Percentiles rank a stretch among this genome's conserved stretches.
Evolutionary conservation across 2,888 invertebrate genomes (phyloP).

Genomic region (Drosophila borborema): DNA sequence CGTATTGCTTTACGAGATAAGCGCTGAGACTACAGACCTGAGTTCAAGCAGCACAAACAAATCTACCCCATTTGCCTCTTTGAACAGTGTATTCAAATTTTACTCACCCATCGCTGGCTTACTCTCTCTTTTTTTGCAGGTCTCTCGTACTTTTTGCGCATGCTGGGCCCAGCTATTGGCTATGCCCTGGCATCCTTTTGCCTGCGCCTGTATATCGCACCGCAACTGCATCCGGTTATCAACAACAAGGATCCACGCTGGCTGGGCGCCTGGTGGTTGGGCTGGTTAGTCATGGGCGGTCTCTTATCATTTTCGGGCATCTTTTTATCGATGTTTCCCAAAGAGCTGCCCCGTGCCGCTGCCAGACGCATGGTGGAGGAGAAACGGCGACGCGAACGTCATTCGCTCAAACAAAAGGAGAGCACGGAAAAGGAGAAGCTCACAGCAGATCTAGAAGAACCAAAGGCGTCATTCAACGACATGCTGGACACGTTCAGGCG

Average conservation of each 20-base stretch:
- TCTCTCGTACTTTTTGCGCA: conserved; percentile 89
- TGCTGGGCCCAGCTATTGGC: conserved; percentile 90
- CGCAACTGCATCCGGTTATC: conserved; percentile 88
- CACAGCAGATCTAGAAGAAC: conserved; percentile 65
- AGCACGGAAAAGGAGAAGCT: conserved; percentile 64
- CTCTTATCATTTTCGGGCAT: conserved; percentile 87
- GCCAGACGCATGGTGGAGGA: conserved; percentile 86
- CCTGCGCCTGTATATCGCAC: conserved; percentile 89
- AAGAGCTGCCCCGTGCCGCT: conserved; percentile 88
- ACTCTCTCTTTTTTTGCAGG: conserved; percentile 82
- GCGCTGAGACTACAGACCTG: neutral
- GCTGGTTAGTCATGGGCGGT: conserved; percentile 89
- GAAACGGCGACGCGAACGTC: conserved; percentile 70
- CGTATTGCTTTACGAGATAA: conserved; percentile 16
- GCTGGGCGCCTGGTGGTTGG: conserved; percentile 94
- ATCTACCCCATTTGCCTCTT: neutral
- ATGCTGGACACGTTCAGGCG: conserved; percentile 88
- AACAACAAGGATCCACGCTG: conserved; percentile 90
- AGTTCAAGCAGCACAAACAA: no score
- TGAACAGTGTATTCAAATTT: neutral
- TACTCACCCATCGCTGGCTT: neutral
- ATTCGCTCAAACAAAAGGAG: conserved; percentile 54
- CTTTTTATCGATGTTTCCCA: conserved; percentile 89
- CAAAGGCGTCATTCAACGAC: conserved; percentile 86
- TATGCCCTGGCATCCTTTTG: conserved; percentile 89